Base-by-base conservation (phyloP, 1,140 invertebrate genomes). In the Drosophila hydei region DNA sequence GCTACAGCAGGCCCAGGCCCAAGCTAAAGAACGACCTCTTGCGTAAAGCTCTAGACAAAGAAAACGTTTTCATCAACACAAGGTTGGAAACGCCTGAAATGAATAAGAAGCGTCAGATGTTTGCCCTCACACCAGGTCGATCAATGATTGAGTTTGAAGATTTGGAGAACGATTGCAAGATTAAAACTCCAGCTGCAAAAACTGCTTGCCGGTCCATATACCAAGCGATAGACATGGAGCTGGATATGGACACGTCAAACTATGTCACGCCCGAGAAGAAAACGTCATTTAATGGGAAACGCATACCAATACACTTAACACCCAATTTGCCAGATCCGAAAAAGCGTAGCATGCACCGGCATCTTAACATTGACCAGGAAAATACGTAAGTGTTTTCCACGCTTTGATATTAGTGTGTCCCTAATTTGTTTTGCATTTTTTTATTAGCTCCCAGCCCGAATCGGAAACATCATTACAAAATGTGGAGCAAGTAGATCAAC, bases 281-380 rank as follows among this genome's bases (percentile, higher is more conserved):
- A 9, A 6, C 5, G 21, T 55, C 33, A 3, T 12, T 18, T 14
- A 64, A 63, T 25, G 23, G 52, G 3, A 84, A 84, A 23, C 62
- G 79, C 1, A 43, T 69, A 11, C 64, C 73, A 3, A 33, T 16
- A 7, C 72, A 87, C 36, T 45, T 87, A 12, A 87, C 81, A 6
- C 81, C 81, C 2, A 88, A 88, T 51, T 65, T 75, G n/a, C 81
- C 81, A 1, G 36, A 77, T 6, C 58, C 81, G 1, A 87, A 87
- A 14, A 87, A 87, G 14, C 77, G 67, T 0, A 50, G 38, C 12
- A 62, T 40, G 0, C 62, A 68, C 4, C 21, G 48, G 0, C 56
- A 67, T 6, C 8, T 16, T 2, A 21, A 23, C 27, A 47, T 40
- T 16, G 38, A 68, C 0, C 40, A 72, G 7, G 30, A 11, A 0